Evolutionary conservation across 1,140 invertebrate species (phyloP).

Genomic region (Daktulosphaira vitifoliae): DNA sequence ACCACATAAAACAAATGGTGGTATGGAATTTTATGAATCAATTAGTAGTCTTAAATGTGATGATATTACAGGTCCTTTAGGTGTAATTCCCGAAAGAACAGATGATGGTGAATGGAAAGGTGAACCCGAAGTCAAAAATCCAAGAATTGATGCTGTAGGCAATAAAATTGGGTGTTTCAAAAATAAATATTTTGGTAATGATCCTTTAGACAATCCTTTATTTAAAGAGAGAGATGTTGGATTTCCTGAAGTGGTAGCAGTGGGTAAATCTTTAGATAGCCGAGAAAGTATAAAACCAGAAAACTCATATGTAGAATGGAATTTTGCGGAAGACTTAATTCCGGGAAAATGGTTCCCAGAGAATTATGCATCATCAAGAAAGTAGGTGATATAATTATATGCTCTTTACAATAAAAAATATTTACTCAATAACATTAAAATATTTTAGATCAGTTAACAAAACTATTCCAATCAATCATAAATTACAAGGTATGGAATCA

Average conservation of each 20-base stretch:
- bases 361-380: background rate
- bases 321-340: background rate
- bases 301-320: slow-evolving; percentile 4
- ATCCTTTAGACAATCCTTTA: slow-evolving; percentile 65
- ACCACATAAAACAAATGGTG: slow-evolving; percentile 46
- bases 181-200: slow-evolving; percentile 59
- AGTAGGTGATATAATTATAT: slow-evolving; percentile 2
- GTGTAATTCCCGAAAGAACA: slow-evolving; percentile 43
- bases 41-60: slow-evolving; percentile 45
- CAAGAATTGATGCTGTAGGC: slow-evolving; percentile 50
- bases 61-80: slow-evolving; percentile 42
- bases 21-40: slow-evolving; percentile 54
- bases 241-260: slow-evolving; percentile 10
- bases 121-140: slow-evolving; percentile 36
- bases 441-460: slow-evolving; percentile 18
- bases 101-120: slow-evolving; percentile 41
- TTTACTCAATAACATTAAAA: background rate
- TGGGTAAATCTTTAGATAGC: background rate
- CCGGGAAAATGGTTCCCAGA: background rate
- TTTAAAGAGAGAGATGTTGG: slow-evolving; percentile 51
- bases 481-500: background rate
- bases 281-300: slow-evolving; percentile 9
- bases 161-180: slow-evolving; percentile 67
- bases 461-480: background rate
- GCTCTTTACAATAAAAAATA: background rate